Evolutionary conservation across 2,888 invertebrate species (phyloP).

Genomic region (Caenorhabditis sp.): DNA sequence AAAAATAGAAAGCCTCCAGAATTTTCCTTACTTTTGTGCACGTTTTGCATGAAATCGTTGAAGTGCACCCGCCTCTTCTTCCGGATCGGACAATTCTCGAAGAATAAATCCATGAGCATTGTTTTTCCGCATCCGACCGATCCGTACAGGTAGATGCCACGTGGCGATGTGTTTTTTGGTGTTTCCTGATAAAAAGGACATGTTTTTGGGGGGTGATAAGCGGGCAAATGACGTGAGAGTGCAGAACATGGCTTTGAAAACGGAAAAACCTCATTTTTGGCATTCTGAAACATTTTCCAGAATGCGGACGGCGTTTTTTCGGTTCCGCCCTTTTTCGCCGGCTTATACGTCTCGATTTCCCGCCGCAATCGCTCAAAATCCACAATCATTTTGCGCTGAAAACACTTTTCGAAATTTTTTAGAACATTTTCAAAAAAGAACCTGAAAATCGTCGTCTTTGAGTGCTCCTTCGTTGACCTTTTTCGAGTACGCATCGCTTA

Average conservation of each 20-base stretch:
- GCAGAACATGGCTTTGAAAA: no score
- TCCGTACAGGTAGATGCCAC: constrained; percentile 90
- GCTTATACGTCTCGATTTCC: constrained; percentile 59
- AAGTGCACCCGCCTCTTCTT: constrained; percentile 89
- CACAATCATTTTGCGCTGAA: constrained; percentile 66
- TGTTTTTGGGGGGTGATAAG: not conserved
- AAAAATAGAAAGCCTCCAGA: no score
- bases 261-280: constrained; percentile 1
- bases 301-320: constrained; percentile 20
- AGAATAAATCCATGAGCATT: constrained; percentile 98
- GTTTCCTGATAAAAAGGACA: constrained; percentile 10
- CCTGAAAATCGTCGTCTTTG: constrained; percentile 55
- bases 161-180: constrained; percentile 33
- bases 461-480: constrained; percentile 51
- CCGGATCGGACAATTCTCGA: constrained; percentile 84
- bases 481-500: constrained; percentile 55
- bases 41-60: constrained; percentile 96
- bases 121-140: constrained; percentile 92
- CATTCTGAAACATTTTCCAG: constrained; percentile 30
- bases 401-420: not conserved
- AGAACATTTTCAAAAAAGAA: constrained; percentile 2
- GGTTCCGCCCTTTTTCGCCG: constrained; percentile 12
- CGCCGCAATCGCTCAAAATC: constrained; percentile 61
- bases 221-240: not conserved
- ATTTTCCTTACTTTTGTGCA: constrained; percentile 86